These are phyloP conservation scores for Alethe castanea DNA, from an alignment of 2,113 vertebrate species.

Conservation along the genomic window DNA sequence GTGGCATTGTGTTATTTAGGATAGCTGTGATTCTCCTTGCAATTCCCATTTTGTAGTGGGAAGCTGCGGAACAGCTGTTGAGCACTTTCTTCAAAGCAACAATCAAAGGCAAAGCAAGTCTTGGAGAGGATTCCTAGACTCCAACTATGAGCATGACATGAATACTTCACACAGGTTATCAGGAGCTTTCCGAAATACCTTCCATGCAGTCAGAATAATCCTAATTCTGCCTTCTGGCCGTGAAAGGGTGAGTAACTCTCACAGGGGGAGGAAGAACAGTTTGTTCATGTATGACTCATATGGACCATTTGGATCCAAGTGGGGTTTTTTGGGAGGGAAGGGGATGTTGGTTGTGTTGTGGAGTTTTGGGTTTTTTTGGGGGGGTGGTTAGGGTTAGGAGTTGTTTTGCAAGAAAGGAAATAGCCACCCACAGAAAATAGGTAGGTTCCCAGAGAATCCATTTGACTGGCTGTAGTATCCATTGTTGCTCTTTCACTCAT, in stretches of 20 bases:
- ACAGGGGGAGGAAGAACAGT: neutral
- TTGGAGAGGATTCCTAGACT: neutral
- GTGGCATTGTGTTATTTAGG: neutral
- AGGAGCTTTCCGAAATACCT: neutral
- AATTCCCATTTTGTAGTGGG: neutral
- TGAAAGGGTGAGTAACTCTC: neutral
- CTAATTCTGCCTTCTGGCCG: neutral
- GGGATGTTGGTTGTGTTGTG: neutral
- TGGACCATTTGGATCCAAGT: neutral
- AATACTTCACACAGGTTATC: neutral
- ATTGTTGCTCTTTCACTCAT: neutral
- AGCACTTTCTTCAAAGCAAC: neutral
- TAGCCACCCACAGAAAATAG: neutral
- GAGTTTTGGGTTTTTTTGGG: too few species aligned
- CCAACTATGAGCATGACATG: neutral
- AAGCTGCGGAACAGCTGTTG: neutral
- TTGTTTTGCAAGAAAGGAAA: neutral
- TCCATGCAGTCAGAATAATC: neutral
- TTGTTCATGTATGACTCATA: neutral
- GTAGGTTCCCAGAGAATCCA: neutral
- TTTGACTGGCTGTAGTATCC: neutral
- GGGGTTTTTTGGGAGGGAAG: rapidly evolving
- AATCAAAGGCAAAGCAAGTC: neutral
- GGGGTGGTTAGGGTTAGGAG: too few species aligned
- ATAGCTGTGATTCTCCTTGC: neutral